A percentile compares a stretch with the other conserved stretches of the same genome.
phyloP scores from a whole-genome alignment of 2,888 invertebrate genomes.

The Sphaerophoria rueppellii region DNA sequence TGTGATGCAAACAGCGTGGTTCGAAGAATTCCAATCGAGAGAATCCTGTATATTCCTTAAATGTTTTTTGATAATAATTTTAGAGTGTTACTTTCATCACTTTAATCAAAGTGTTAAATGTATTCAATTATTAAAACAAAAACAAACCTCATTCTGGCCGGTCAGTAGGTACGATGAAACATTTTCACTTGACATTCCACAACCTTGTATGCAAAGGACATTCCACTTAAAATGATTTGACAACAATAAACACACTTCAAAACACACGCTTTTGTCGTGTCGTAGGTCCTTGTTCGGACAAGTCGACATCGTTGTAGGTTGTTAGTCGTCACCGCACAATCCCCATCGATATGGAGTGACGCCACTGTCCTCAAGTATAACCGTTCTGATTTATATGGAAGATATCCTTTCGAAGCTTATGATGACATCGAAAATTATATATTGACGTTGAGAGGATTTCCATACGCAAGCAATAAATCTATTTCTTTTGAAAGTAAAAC shows the following conservation, averaged over 20 bases:
- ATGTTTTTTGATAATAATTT: too few species aligned
- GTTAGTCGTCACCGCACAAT: not conserved
- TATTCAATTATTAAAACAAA: not conserved
- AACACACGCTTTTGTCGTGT: not conserved
- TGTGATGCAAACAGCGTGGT: too few species aligned
- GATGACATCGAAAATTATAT: slow-evolving; percentile 18
- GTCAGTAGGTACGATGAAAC: slow-evolving; percentile 1
- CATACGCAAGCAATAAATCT: slow-evolving; percentile 1
- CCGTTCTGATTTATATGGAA: not conserved
- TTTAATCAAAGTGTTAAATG: too few species aligned
- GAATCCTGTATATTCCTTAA: too few species aligned
- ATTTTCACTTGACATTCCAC: slow-evolving; percentile 11
- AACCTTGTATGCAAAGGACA: slow-evolving; percentile 14
- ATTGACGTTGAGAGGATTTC: slow-evolving; percentile 39
- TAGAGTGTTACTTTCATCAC: too few species aligned
- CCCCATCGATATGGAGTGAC: not conserved
- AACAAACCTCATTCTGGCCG: not conserved
- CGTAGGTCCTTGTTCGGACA: not conserved
- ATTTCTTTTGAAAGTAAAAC: not conserved
- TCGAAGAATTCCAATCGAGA: too few species aligned
- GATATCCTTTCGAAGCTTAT: not conserved
- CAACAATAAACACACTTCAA: slow-evolving; percentile 6
- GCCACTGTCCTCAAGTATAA: not conserved
- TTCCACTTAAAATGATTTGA: slow-evolving; percentile 2
- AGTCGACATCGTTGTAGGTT: not conserved